Evolutionary conservation across 1,140 invertebrate species (phyloP).

Genomic region (Diuraphis noxia): DNA sequence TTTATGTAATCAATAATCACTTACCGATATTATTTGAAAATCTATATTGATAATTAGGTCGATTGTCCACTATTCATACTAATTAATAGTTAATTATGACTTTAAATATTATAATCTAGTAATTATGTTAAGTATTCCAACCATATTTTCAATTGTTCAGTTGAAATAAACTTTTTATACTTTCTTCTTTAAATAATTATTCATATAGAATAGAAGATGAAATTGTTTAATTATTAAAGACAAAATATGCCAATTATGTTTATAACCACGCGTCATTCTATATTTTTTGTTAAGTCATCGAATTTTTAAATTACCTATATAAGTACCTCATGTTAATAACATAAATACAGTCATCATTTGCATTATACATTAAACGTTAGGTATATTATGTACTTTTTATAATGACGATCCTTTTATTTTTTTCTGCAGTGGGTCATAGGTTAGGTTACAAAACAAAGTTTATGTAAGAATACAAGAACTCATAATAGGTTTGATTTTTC

Average conservation of each 20-base stretch:
- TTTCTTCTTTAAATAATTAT: neutral
- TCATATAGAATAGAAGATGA: neutral
- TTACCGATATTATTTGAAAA: neutral
- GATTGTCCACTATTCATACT: neutral
- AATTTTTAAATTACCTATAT: neutral
- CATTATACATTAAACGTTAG: neutral
- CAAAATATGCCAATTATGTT: neutral
- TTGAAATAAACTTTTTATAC: neutral
- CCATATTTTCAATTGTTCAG: neutral
- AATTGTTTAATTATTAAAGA: neutral
- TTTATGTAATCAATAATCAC: neutral
- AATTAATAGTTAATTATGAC: neutral
- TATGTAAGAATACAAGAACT: neutral
- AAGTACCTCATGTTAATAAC: neutral
- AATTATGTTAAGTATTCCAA: neutral
- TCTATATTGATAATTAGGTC: neutral
- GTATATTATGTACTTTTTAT: neutral
- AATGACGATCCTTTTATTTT: neutral
- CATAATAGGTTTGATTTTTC: neutral
- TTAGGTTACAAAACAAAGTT: neutral
- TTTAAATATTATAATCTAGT: neutral
- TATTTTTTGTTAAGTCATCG: neutral
- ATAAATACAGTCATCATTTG: constrained; percentile 3
- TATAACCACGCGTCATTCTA: neutral
- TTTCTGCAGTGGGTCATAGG: neutral